Conservation (phyloP, 2,888 invertebrate genomes). For the Mantis religiosa region DNA sequence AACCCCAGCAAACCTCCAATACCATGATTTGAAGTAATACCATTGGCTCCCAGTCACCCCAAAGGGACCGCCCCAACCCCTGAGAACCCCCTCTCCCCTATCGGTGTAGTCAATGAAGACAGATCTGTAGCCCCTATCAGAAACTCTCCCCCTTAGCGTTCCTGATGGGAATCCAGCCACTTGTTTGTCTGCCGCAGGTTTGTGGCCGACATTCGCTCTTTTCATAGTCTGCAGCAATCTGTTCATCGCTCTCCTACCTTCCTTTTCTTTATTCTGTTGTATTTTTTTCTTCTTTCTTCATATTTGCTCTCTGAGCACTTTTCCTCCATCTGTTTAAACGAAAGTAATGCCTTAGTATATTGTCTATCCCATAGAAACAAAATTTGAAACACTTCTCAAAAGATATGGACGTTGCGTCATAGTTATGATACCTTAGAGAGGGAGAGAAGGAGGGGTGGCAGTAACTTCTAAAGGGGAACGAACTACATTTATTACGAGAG, state of each 20-base stretch:
- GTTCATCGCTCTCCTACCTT: background rate
- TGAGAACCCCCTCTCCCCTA: background rate
- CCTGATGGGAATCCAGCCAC: conserved; percentile 28
- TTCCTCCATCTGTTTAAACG: background rate
- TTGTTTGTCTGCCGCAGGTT: conserved; percentile 9
- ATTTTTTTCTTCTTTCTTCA: background rate
- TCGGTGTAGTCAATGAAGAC: conserved; percentile 9
- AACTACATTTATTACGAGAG: no score
- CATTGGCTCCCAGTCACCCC: conserved; percentile 7
- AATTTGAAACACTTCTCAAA: no score
- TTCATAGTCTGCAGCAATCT: background rate
- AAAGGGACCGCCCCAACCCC: conserved; percentile 3
- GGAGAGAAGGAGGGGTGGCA: background rate
- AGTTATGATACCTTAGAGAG: background rate
- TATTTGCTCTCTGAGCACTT: background rate
- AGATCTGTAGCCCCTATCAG: conserved; percentile 1
- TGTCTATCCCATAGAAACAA: no score
- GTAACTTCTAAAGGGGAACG: no score
- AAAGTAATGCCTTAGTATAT: no score
- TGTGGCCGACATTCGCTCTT: background rate
- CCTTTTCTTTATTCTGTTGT: background rate
- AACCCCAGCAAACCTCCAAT: background rate
- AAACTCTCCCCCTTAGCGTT: background rate
- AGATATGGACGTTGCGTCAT: no score
- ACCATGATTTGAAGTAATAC: background rate